These are phyloP conservation scores for Sorex fumeus DNA, from an alignment of 2,113 vertebrate genomes.

Conservation along the genomic window DNA sequence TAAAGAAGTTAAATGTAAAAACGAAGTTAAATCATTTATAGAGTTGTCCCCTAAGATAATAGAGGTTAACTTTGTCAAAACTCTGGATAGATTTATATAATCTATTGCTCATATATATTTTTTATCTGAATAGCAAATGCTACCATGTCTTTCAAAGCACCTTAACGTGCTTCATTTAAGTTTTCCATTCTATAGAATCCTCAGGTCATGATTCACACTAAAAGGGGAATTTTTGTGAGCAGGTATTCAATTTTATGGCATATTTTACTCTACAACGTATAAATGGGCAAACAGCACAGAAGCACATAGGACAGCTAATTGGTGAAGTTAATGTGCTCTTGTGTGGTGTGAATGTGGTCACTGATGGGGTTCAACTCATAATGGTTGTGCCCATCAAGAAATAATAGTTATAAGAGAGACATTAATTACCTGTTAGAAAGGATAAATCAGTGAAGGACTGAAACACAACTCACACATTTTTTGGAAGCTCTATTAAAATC, in stretches of 20 bases:
- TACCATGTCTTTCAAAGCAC: not conserved
- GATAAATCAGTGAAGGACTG: not conserved
- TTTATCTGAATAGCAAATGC: slow-evolving; percentile 4
- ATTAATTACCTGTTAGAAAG: slow-evolving; percentile 18
- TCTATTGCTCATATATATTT: not conserved
- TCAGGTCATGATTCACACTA: not conserved
- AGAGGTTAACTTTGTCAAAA: not conserved
- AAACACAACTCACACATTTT: slow-evolving; percentile 32
- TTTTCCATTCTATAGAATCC: not conserved
- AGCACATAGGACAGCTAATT: not conserved
- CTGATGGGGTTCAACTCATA: not conserved
- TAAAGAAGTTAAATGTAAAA: slow-evolving; percentile 40
- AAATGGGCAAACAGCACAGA: not conserved
- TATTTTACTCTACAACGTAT: not conserved
- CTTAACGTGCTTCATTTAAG: not conserved
- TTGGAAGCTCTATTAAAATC: slow-evolving; percentile 66
- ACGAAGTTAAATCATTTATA: slow-evolving; percentile 28
- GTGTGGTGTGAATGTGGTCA: not conserved
- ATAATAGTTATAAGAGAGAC: not conserved
- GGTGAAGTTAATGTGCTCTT: not conserved
- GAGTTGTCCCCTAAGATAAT: not conserved
- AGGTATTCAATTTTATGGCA: not conserved
- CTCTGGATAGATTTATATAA: not conserved
- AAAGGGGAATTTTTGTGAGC: not conserved
- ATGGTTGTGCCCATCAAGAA: not conserved